Evolutionary conservation across 1,140 invertebrate species (phyloP).

Genomic region (Drosophila azteca): DNA sequence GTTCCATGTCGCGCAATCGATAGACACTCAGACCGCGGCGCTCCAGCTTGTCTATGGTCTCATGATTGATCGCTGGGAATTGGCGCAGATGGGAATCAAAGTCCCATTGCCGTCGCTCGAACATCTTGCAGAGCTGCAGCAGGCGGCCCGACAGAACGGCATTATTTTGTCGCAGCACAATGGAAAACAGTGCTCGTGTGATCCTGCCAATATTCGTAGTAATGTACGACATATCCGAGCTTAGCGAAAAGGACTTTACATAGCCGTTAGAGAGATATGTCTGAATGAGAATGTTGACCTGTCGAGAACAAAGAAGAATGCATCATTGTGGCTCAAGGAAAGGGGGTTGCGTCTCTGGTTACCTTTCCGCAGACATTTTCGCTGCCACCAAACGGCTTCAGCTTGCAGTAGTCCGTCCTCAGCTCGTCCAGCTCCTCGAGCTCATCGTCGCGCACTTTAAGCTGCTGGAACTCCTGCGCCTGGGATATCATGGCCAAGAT

Average conservation of each 20-base stretch:
- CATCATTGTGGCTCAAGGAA: too few species aligned
- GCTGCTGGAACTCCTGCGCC: constrained; percentile 97
- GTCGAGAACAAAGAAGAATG: neutral
- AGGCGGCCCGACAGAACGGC: constrained; percentile 93
- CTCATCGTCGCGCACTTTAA: constrained; percentile 98
- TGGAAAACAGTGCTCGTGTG: constrained; percentile 96
- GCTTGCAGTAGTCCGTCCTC: constrained; percentile 88
- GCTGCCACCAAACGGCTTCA: constrained; percentile 90
- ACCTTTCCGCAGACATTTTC: constrained; percentile 98
- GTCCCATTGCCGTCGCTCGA: constrained; percentile 95
- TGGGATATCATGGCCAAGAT: constrained; percentile 95
- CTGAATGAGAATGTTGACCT: constrained; percentile 95
- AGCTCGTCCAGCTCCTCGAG: constrained; percentile 94
- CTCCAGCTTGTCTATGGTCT: constrained; percentile 94
- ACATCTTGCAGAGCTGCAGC: constrained; percentile 93
- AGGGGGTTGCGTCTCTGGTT: neutral
- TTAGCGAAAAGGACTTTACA: constrained; percentile 94
- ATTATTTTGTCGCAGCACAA: constrained; percentile 94
- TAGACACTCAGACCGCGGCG: constrained; percentile 89
- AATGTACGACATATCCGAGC: constrained; percentile 97
- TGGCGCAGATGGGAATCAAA: constrained; percentile 94
- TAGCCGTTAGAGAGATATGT: constrained; percentile 92
- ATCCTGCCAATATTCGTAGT: constrained; percentile 97
- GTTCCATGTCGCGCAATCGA: constrained; percentile 92
- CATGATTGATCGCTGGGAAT: constrained; percentile 90